phyloP scores from a whole-genome alignment of 2,888 invertebrate species.

The Cetonia aurata region DNA sequence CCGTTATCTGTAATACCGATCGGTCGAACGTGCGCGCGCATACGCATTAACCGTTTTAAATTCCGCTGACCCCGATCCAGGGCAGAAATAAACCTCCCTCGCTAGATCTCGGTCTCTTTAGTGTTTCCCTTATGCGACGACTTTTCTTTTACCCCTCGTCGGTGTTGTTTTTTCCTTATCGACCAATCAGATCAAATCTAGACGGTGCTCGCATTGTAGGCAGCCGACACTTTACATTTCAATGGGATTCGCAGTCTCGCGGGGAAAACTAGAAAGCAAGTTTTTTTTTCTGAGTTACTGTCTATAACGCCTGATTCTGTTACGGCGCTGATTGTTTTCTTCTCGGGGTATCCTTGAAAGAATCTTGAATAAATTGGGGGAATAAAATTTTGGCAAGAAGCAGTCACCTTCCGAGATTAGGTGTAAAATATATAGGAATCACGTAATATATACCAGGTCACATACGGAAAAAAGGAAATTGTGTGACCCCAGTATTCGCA shows the following conservation, averaged over 20 bases:
- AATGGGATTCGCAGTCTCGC: conserved; percentile 45
- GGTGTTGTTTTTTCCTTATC: conserved; percentile 39
- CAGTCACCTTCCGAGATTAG: too few species aligned
- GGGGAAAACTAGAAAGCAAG: not conserved
- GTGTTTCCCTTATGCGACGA: not conserved
- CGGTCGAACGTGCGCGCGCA: conserved; percentile 55
- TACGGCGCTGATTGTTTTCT: not conserved
- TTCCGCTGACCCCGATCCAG: conserved; percentile 50
- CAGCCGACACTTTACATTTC: conserved; percentile 59
- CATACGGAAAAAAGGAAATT: too few species aligned
- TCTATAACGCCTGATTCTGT: conserved; percentile 1
- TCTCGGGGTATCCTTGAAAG: not conserved
- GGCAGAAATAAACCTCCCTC: conserved; percentile 1
- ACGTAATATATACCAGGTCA: too few species aligned
- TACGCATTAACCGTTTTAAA: conserved; percentile 54
- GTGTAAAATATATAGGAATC: too few species aligned
- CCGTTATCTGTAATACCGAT: conserved; percentile 56
- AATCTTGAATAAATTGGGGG: too few species aligned
- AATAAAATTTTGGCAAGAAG: too few species aligned
- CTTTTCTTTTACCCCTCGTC: conserved; percentile 17
- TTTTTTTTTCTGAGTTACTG: not conserved
- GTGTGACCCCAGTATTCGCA: too few species aligned
- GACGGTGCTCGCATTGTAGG: conserved; percentile 46
- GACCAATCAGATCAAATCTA: conserved; percentile 56
- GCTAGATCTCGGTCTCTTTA: not conserved